Evolutionary conservation across 2,888 invertebrate genomes (phyloP).

Genomic region (Aphodius sticticus): DNA sequence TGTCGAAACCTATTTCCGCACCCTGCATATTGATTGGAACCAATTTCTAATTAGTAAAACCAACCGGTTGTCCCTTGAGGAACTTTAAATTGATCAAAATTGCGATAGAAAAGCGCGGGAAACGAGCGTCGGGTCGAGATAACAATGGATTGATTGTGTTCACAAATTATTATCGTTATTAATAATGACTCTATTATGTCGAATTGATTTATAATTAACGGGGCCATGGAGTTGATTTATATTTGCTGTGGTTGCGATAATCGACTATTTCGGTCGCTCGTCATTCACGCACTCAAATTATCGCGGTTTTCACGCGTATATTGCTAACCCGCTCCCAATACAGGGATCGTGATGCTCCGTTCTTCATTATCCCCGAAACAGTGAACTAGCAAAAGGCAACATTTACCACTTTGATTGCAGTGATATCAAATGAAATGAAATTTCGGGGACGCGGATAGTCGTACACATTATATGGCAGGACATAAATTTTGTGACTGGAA

Average conservation of each 20-base stretch:
- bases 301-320: neutral
- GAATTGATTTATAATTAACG: slow-evolving; percentile 4
- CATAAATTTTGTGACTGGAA: no score
- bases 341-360: neutral
- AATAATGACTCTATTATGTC: slow-evolving; percentile 4
- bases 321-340: neutral
- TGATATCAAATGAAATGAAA: neutral
- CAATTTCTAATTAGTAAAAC: neutral
- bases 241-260: slow-evolving; percentile 4
- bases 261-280: neutral
- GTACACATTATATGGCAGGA: neutral
- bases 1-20: no score
- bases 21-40: no score
- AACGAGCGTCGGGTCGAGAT: neutral
- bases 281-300: slow-evolving; percentile 4
- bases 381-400: neutral
- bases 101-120: neutral
- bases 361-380: neutral
- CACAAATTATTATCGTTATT: neutral
- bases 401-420: neutral
- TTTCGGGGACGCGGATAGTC: no score
- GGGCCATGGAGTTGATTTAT: neutral
- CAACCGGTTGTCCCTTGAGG: neutral
- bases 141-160: neutral
- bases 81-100: neutral